Conservation (phyloP, 2,888 invertebrate genomes). For the Acanthosepion esculentum region DNA sequence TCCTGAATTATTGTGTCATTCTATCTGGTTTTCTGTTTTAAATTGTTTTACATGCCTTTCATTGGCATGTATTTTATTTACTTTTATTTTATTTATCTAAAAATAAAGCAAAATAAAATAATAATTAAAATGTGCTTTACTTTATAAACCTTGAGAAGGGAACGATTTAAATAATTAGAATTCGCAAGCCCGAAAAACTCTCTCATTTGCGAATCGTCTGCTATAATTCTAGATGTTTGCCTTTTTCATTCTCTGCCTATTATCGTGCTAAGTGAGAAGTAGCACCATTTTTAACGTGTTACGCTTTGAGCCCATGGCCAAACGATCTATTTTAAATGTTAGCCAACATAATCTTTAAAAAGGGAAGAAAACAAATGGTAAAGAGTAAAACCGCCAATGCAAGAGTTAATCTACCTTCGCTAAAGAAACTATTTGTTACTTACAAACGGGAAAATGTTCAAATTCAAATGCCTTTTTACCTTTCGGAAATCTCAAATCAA, state of each 20-base stretch:
- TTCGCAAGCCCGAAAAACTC: not conserved
- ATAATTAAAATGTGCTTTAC: not conserved
- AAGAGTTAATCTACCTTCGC: not conserved
- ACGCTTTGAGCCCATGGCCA: not conserved
- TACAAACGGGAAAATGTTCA: not conserved
- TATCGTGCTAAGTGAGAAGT: not conserved
- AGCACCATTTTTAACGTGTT: not conserved
- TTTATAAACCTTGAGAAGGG: not conserved
- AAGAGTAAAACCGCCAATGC: not conserved
- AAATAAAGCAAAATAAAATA: not conserved
- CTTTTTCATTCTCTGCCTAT: not conserved
- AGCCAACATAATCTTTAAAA: not conserved
- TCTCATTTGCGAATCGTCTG: not conserved
- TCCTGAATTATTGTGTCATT: not conserved
- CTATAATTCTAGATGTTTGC: not conserved
- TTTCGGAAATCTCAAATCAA: not conserved
- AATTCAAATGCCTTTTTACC: not conserved
- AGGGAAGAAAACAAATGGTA: not conserved
- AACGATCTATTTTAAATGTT: slow-evolving; percentile 3
- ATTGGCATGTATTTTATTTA: no score
- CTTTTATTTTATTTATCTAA: not conserved
- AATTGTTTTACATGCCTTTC: not conserved
- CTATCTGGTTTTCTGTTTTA: not conserved
- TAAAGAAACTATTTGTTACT: not conserved
- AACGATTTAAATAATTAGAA: not conserved